Percentiles rank a stretch among this genome's conserved stretches.
These are phyloP conservation scores for Caenorhabditis panamensis DNA, from an alignment of 2,888 invertebrate species.

Conservation along the genomic window DNA sequence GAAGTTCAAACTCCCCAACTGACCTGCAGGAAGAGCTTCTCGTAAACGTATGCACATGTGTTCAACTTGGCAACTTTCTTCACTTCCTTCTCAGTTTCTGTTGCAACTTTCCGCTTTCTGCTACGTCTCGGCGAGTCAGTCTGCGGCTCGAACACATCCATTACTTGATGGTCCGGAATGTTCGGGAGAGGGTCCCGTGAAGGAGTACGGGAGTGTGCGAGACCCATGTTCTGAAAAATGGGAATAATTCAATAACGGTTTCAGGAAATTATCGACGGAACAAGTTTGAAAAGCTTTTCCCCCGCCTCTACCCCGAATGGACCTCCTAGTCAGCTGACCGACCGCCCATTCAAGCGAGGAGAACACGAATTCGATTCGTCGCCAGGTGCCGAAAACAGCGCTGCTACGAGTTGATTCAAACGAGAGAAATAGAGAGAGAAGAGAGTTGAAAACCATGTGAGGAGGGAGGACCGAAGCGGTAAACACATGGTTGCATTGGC, in stretches of 20 bases:
- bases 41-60: slow-evolving; percentile 89
- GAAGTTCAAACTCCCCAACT: slow-evolving; percentile 83
- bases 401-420: not conserved
- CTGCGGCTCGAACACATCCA: slow-evolving; percentile 34
- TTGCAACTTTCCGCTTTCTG: slow-evolving; percentile 25
- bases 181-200: slow-evolving; percentile 35
- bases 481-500: not conserved
- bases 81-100: slow-evolving; percentile 11
- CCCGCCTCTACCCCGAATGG: no score
- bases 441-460: not conserved
- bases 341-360: no score
- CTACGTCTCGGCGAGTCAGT: slow-evolving; percentile 6
- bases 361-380: no score
- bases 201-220: slow-evolving; percentile 12
- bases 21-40: slow-evolving; percentile 84
- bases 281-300: no score
- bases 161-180: slow-evolving; percentile 31
- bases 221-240: slow-evolving; percentile 25
- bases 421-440: not conserved
- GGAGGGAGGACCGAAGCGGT: not conserved
- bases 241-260: no score
- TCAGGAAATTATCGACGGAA: no score
- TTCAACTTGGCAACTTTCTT: slow-evolving; percentile 83
- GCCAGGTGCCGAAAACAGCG: no score
- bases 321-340: no score